A percentile compares a stretch with the other conserved stretches of the same genome.
Conservation (phyloP, 2,113 vertebrate genomes). For the Apteryx owenii region DNA sequence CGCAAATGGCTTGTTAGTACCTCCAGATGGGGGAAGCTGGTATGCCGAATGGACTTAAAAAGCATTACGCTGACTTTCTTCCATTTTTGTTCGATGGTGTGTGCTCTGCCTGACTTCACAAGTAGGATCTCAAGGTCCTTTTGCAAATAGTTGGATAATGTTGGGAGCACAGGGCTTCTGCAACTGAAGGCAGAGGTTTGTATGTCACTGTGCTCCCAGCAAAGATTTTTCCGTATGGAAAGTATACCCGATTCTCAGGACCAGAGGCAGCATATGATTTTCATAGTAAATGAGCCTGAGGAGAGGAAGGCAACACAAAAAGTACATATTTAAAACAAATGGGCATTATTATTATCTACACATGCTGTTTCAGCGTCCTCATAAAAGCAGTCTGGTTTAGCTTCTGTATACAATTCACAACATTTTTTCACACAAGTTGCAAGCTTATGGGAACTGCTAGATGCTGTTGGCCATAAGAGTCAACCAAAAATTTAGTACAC, state of each 20-base stretch:
- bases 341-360: neutral
- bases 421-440: neutral
- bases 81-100: neutral
- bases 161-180: rapidly evolving
- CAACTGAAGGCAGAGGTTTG: neutral
- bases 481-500: neutral
- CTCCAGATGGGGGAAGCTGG: neutral
- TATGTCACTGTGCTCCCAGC: neutral
- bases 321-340: neutral
- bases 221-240: neutral
- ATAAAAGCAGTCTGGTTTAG: neutral
- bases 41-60: neutral
- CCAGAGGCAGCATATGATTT: neutral
- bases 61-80: neutral
- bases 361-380: neutral
- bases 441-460: neutral
- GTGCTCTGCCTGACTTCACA: rapidly evolving
- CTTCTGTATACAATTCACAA: neutral
- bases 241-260: neutral
- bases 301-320: neutral
- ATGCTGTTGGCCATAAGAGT: neutral
- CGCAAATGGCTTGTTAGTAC: neutral
- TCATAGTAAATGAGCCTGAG: neutral
- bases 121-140: neutral
- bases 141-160: neutral